Evolutionary conservation across 2,113 vertebrate genomes (phyloP).

Genomic region (Pseudorasbora parva): DNA sequence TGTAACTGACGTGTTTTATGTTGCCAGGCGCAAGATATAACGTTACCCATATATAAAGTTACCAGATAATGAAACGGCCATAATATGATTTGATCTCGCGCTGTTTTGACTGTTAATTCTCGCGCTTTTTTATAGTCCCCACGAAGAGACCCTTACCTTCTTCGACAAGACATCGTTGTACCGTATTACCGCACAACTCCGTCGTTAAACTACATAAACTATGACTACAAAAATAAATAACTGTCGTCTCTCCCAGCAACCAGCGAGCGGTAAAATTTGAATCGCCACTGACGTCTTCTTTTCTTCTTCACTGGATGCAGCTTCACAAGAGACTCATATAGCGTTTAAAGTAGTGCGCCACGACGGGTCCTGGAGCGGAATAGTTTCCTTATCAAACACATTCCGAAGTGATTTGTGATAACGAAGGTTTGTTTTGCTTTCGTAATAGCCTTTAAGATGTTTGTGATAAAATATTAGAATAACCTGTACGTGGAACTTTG

Average conservation of each 20-base stretch:
- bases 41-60: too few relatives aligned
- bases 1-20: neutral
- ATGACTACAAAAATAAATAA: neutral
- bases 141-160: slow-evolving; percentile 44
- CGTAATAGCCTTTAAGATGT: neutral
- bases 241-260: neutral
- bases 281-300: slow-evolving; percentile 35
- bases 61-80: neutral
- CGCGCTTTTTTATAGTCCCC: neutral
- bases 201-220: neutral
- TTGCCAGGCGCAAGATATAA: neutral
- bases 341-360: neutral
- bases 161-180: slow-evolving; percentile 54
- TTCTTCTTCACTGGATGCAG: neutral
- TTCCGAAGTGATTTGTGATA: slow-evolving; percentile 8
- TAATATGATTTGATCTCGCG: neutral
- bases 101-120: neutral
- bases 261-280: slow-evolving; percentile 51
- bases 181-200: neutral
- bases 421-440: neutral
- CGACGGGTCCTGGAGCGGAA: slow-evolving; percentile 6
- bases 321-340: neutral
- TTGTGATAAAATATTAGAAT: neutral
- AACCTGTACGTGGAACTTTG: neutral
- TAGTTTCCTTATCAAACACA: neutral